A percentile compares a stretch with the other conserved stretches of the same genome.
These are phyloP conservation scores for Heliconius sara DNA, from an alignment of 2,888 invertebrate genomes.

Conservation along the genomic window DNA sequence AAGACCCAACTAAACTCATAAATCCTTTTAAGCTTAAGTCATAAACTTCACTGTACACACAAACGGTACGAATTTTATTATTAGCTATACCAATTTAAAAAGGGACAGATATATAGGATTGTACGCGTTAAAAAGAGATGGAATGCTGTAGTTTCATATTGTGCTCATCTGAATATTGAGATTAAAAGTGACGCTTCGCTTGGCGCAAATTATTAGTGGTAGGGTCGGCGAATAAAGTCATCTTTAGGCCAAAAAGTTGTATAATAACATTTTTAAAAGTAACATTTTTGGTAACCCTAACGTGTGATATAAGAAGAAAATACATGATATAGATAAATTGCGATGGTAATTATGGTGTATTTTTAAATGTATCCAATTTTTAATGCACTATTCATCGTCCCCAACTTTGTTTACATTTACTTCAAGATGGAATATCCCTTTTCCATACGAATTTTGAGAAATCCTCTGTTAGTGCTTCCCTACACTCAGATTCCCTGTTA, in stretches of 20 bases:
- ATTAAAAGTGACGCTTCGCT: conserved; percentile 82
- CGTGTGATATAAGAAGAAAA: background rate
- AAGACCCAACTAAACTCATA: background rate
- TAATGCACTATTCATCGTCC: background rate
- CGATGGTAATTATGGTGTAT: background rate
- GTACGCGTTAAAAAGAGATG: conserved; percentile 54
- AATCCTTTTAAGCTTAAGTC: conserved; percentile 10
- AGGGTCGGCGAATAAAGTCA: conserved; percentile 60
- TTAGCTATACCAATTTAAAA: conserved; percentile 46
- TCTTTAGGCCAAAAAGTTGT: background rate
- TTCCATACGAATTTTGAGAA: background rate
- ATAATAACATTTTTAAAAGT: background rate
- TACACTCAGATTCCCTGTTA: no score
- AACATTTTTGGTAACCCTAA: background rate
- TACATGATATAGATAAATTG: background rate
- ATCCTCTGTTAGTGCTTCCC: background rate
- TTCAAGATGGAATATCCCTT: background rate
- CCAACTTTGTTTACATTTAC: background rate
- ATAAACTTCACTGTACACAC: conserved; percentile 6
- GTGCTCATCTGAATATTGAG: conserved; percentile 83
- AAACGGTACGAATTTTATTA: conserved; percentile 16
- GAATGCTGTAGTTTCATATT: conserved; percentile 72
- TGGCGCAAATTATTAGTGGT: conserved; percentile 78
- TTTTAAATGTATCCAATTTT: background rate
- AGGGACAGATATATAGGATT: conserved; percentile 36